phyloP scores from a whole-genome alignment of 37 sponge, comb jelly and placozoan species.

The Oopsacas minuta region DNA sequence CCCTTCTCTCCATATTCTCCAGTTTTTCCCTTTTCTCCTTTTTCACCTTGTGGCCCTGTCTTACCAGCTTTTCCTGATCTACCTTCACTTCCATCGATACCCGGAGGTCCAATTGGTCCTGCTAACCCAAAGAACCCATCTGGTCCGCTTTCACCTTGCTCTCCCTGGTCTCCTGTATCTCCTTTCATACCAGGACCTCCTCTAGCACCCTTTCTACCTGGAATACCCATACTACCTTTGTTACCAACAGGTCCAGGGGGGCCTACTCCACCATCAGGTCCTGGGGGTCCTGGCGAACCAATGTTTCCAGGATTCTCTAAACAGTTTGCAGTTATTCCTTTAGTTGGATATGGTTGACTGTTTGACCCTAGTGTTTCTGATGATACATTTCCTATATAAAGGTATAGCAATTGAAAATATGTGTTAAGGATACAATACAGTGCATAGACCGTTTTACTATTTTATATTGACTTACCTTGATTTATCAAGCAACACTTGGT shows the following conservation, averaged over 20 bases:
- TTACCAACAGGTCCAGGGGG: slow-evolving; percentile 20
- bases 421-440: neutral
- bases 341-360: neutral
- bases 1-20: slow-evolving; percentile 18
- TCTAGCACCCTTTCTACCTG: neutral
- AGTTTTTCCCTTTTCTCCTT: slow-evolving; percentile 13
- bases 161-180: slow-evolving; percentile 2
- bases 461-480: neutral
- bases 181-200: slow-evolving; percentile 21
- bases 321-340: neutral
- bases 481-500: neutral
- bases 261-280: neutral
- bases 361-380: too few relatives aligned
- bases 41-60: slow-evolving; percentile 18
- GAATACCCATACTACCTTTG: neutral
- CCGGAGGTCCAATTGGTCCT: neutral
- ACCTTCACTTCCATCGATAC: neutral
- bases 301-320: neutral
- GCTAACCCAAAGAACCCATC: slow-evolving; percentile 9
- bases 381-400: neutral
- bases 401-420: neutral
- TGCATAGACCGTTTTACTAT: neutral
- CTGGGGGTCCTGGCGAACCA: slow-evolving; percentile 18
- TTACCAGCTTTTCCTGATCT: neutral
- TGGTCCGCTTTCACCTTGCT: neutral